Evolutionary conservation across 2,113 vertebrate genomes (phyloP).

Genomic region (Dipodomys spectabilis): DNA sequence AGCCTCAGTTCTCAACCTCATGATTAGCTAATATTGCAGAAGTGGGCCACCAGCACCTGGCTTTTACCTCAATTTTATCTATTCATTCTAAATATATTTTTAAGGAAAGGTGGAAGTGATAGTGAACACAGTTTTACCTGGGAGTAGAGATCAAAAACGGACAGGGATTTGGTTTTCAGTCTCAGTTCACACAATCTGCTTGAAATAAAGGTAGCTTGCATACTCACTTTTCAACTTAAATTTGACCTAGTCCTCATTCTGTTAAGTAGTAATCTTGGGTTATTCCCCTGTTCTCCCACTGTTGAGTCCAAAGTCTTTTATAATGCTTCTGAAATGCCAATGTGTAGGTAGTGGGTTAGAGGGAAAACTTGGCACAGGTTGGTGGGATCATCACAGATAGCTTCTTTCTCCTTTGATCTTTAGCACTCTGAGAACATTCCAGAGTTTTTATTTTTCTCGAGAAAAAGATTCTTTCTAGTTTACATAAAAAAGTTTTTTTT

Average conservation of each 20-base stretch:
- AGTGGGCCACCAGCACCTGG: too few relatives aligned
- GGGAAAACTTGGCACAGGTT: neutral
- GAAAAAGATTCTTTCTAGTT: slow-evolving; percentile 9
- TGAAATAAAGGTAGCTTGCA: slow-evolving; percentile 33
- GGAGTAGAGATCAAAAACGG: neutral
- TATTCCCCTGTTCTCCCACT: neutral
- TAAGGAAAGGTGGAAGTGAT: neutral
- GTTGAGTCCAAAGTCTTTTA: neutral
- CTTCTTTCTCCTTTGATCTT: slow-evolving; percentile 27
- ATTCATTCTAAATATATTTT: slow-evolving; percentile 11
- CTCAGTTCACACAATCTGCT: neutral
- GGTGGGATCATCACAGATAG: neutral
- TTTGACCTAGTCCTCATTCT: slow-evolving; percentile 22
- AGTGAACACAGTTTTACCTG: neutral
- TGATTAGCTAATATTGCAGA: too few relatives aligned
- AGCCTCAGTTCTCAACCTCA: too few relatives aligned
- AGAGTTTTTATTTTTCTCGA: slow-evolving; percentile 42
- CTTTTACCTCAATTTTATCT: neutral
- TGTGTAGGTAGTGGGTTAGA: neutral
- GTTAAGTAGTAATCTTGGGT: neutral
- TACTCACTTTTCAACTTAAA: slow-evolving; percentile 30
- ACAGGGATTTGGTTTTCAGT: neutral
- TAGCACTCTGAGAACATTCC: neutral
- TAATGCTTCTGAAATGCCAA: neutral
- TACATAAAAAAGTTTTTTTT: neutral